Conservation (phyloP, 2,113 vertebrate genomes). For the Erythrolamprus reginae region DNA sequence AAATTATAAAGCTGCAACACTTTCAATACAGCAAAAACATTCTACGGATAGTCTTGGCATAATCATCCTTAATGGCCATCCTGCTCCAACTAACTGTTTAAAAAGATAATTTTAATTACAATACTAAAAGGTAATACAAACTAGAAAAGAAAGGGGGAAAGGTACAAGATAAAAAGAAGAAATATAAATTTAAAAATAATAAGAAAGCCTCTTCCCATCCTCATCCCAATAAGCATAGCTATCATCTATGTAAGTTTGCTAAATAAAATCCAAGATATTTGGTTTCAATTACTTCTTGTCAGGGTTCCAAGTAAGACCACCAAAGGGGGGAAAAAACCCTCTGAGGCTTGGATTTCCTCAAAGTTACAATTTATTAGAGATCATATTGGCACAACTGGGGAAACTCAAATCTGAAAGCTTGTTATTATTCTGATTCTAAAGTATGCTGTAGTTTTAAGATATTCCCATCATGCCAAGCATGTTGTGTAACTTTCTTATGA, state of each 20-base stretch:
- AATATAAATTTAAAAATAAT: not conserved
- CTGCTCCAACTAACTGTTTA: not conserved
- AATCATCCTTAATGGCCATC: not conserved
- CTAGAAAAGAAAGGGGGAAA: not conserved
- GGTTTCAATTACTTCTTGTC: not conserved
- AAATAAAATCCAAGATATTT: not conserved
- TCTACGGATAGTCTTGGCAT: not conserved
- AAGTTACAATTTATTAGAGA: no score
- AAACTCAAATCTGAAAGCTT: not conserved
- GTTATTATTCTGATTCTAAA: not conserved
- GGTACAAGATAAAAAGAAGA: not conserved
- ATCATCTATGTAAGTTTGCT: not conserved
- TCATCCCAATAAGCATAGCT: not conserved
- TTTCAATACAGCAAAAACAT: not conserved
- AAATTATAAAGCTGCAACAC: not conserved
- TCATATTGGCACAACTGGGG: no score
- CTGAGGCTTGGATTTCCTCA: no score
- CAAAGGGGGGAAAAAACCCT: no score
- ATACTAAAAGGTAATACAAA: not conserved
- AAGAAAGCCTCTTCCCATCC: not conserved
- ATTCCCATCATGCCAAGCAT: not conserved
- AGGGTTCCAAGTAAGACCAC: no score
- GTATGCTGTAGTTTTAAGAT: not conserved
- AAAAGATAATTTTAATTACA: not conserved
- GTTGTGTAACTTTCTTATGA: not conserved